Evolutionary conservation across 2,888 invertebrate species (phyloP), one percentile per base, ranked within the genome.

Genomic region (Acholoe squamosa): DNA sequence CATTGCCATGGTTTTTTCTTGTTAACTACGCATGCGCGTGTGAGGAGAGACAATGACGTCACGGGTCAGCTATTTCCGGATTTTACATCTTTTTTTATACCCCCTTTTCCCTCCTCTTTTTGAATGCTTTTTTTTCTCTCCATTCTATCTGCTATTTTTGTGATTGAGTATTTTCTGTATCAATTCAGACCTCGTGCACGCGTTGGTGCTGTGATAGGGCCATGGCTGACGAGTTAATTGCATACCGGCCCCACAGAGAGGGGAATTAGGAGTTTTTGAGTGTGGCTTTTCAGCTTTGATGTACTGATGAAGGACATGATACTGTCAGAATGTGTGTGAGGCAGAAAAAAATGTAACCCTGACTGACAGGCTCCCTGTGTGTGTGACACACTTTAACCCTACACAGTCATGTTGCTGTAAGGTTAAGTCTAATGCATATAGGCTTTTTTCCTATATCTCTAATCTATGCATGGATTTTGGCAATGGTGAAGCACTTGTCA

Each of bases 1-100:
- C 56, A 86, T 86, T 31, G 56, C 86, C 86, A 86, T 86, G 86
- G 86, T 86, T 86, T 52, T n/a, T 86, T 86, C 54, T 86, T 86
- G 86, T 28, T 86, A 56, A 56, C 80, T 52, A 54, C 86, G 86
- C 86, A 86, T 86, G 86, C 86, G 86, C 86, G 86, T 86, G 86
- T 86, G 86, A 19, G 54, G 0, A 1, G 14, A 80, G 43, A 80
- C 80, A 80, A 43, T 80, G 80, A 80, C 80, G 80, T 80, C 80
- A 43, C 80, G 34, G 80, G 76, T 76, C 76, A 76, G 16, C 3
- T 28, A 31, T 76, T 76, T n/a, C 61, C 22, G 61, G 61, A 61
- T 61, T 61, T 61, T 7, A 61, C n/a, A n/a, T n/a, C 14, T 3
- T 61, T 61, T 61, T 61, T 61, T 7, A 12, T 0, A 3, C 5